Percentiles rank a stretch among this genome's conserved stretches.
Evolutionary conservation across 2,113 vertebrate genomes (phyloP).

Genomic region (Eublepharis macularius): DNA sequence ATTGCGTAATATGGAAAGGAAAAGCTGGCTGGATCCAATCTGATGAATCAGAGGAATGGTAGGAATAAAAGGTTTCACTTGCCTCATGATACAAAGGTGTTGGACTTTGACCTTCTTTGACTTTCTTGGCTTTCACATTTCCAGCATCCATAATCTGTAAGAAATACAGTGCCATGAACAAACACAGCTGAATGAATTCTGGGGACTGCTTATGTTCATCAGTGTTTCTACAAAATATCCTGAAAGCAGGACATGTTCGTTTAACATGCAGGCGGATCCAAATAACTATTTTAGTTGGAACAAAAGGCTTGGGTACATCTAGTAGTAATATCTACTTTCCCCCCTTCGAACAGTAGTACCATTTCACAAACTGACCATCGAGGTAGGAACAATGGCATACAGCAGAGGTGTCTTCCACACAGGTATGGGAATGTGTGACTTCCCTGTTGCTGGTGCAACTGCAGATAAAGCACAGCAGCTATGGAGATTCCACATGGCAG

Average conservation of each 20-base stretch:
- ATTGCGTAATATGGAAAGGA: too few relatives aligned
- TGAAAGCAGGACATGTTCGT: not conserved
- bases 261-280: not conserved
- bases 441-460: too few relatives aligned
- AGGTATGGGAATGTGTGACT: too few relatives aligned
- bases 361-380: not conserved
- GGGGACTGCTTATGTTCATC: not conserved
- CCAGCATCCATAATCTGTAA: conserved; percentile 80
- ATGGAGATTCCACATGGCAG: too few relatives aligned
- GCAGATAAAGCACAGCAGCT: too few relatives aligned
- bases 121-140: conserved; percentile 78
- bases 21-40: too few relatives aligned
- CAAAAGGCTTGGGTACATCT: not conserved
- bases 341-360: not conserved
- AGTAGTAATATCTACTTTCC: too few relatives aligned
- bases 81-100: conserved; percentile 83
- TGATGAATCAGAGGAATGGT: not conserved
- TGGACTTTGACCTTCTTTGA: conserved; percentile 53
- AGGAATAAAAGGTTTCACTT: conserved; percentile 38
- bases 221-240: not conserved
- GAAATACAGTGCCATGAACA: conserved; percentile 39
- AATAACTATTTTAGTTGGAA: too few relatives aligned
- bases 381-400: too few relatives aligned
- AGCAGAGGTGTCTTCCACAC: too few relatives aligned
- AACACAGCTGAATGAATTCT: not conserved